phyloP scores from a whole-genome alignment of 2,113 vertebrate genomes.

The Trichechus manatus region DNA sequence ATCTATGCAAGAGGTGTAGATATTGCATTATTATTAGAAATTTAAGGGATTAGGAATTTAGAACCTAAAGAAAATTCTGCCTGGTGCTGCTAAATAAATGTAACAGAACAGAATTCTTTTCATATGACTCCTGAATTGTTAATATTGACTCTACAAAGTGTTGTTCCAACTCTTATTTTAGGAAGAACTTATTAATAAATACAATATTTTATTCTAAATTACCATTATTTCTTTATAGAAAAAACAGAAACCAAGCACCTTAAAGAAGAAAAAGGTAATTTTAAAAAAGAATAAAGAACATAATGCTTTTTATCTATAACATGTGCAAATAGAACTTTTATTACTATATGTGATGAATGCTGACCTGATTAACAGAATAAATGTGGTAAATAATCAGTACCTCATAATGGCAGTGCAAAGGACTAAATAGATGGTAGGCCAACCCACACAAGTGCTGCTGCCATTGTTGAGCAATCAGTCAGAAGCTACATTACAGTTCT shows the following conservation, averaged over 20 bases:
- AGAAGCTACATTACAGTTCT: not conserved
- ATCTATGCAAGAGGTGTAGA: not conserved
- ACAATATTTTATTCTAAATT: constrained; percentile 2
- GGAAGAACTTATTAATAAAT: not conserved
- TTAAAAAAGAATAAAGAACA: not conserved
- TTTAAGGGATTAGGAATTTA: not conserved
- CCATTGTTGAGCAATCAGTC: not conserved
- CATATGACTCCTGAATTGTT: not conserved
- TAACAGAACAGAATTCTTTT: not conserved
- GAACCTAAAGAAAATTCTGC: not conserved
- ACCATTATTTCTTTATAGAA: constrained; percentile 67
- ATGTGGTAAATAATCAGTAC: not conserved
- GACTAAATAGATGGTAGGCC: too few relatives aligned
- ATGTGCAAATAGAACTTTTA: not conserved
- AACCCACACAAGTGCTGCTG: not conserved
- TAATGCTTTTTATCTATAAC: not conserved
- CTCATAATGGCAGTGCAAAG: not conserved
- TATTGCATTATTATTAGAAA: not conserved
- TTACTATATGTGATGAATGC: not conserved
- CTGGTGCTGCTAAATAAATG: not conserved
- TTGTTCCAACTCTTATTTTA: not conserved
- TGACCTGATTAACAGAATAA: not conserved
- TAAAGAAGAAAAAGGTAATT: constrained; percentile 81
- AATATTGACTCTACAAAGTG: not conserved
- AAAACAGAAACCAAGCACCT: constrained; percentile 78